Conservation (phyloP, 1,140 invertebrate species). For the Sycobia sp. region DNA sequence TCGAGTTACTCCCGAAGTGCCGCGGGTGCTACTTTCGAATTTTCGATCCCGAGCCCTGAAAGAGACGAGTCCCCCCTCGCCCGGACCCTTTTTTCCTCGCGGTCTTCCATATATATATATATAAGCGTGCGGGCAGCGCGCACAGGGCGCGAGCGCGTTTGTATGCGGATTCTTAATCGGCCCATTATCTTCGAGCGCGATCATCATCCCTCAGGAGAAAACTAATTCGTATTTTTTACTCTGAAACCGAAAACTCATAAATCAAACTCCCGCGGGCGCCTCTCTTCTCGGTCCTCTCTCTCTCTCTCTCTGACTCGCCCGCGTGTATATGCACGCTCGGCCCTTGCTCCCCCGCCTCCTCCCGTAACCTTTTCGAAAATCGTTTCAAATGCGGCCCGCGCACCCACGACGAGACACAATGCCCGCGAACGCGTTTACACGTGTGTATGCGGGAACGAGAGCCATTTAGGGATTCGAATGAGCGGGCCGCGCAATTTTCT, state of each 20-base stretch:
- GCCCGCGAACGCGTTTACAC: conserved; percentile 2
- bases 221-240: conserved; percentile 48
- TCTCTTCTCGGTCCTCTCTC: neutral
- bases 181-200: conserved; percentile 43
- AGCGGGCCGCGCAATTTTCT: conserved; percentile 44
- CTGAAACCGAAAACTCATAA: conserved; percentile 47
- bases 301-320: neutral
- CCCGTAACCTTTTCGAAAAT: neutral
- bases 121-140: too few relatives aligned
- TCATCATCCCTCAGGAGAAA: conserved; percentile 44
- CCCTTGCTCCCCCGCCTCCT: neutral
- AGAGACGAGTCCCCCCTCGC: too few relatives aligned
- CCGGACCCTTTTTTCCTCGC: too few relatives aligned
- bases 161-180: conserved; percentile 45
- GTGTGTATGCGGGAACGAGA: neutral
- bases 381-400: conserved; percentile 18
- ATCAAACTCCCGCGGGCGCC: conserved; percentile 41
- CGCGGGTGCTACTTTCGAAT: too few relatives aligned
- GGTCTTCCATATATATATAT: too few relatives aligned
- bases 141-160: conserved; percentile 34
- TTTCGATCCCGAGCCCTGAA: too few relatives aligned
- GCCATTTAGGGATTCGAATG: conserved; percentile 43
- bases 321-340: too few relatives aligned
- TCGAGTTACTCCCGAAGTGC: too few relatives aligned
- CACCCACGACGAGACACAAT: conserved; percentile 28